Evolutionary conservation across 2,113 vertebrate species (phyloP).

Genomic region (Pedionomus torquatus): DNA sequence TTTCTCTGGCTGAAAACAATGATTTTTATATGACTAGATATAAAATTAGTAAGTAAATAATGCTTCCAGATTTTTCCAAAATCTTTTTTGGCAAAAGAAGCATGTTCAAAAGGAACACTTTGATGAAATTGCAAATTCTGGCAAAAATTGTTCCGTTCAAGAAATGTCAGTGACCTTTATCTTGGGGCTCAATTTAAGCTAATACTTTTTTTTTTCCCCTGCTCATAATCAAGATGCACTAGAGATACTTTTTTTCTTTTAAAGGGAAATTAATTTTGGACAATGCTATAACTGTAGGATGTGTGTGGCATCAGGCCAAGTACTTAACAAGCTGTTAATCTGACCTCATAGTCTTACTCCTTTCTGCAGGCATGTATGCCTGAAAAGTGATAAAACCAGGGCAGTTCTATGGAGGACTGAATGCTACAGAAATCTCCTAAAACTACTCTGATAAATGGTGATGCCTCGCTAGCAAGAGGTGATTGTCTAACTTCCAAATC

Average conservation of each 20-base stretch:
- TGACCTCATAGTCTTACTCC: background rate
- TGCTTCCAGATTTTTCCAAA: background rate
- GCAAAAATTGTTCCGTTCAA: background rate
- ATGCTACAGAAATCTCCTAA: background rate
- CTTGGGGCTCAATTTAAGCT: background rate
- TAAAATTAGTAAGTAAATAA: background rate
- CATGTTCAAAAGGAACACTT: background rate
- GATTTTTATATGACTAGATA: background rate
- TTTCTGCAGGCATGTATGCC: background rate
- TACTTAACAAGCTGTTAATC: background rate
- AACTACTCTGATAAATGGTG: background rate
- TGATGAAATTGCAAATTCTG: background rate
- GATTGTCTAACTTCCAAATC: background rate
- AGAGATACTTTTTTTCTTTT: background rate
- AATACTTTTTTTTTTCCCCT: background rate
- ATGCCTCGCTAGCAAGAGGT: background rate
- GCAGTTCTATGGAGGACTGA: background rate
- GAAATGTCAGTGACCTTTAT: background rate
- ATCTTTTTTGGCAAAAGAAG: accelerated
- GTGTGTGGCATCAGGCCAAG: background rate
- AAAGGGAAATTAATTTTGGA: background rate
- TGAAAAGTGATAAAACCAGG: background rate
- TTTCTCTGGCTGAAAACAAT: background rate
- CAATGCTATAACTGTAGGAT: background rate
- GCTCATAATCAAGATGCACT: background rate